Conservation (phyloP, 2,888 invertebrate genomes). For the Habrosyne pyritoides region DNA sequence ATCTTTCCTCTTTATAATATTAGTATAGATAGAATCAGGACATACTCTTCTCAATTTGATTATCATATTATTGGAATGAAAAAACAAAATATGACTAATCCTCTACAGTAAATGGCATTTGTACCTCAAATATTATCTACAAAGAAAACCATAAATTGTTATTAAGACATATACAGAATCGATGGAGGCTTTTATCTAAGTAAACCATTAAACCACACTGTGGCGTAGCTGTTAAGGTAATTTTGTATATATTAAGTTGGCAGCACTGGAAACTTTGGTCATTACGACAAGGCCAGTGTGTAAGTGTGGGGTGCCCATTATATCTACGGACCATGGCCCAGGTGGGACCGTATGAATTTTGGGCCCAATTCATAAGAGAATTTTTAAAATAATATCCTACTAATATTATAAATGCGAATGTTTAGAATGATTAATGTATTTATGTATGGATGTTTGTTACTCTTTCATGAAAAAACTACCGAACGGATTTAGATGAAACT, state of each 20-base stretch:
- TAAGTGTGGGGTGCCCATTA: conserved; percentile 64
- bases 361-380: conserved; percentile 22
- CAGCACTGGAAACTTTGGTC: conserved; percentile 71
- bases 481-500: no score
- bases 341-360: conserved; percentile 50
- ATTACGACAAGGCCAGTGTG: conserved; percentile 69
- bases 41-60: no score
- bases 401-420: no score
- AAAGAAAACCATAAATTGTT: neutral
- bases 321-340: conserved; percentile 59
- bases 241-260: conserved; percentile 73
- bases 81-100: neutral
- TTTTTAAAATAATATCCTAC: conserved; percentile 15
- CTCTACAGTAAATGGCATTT: no score
- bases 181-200: conserved; percentile 35
- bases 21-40: no score
- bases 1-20: no score
- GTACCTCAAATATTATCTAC: neutral
- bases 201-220: conserved; percentile 32
- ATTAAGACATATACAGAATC: conserved; percentile 35
- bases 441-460: no score
- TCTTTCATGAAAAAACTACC: no score
- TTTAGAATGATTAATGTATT: no score
- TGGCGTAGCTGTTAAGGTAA: conserved; percentile 52
- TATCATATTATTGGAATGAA: no score